A percentile compares a stretch with the other conserved stretches of the same genome.
These are phyloP conservation scores for Aurelia coerulea DNA, from an alignment of 30 jellyfish, hydroid and myxozoan genomes.

Conservation along the genomic window DNA sequence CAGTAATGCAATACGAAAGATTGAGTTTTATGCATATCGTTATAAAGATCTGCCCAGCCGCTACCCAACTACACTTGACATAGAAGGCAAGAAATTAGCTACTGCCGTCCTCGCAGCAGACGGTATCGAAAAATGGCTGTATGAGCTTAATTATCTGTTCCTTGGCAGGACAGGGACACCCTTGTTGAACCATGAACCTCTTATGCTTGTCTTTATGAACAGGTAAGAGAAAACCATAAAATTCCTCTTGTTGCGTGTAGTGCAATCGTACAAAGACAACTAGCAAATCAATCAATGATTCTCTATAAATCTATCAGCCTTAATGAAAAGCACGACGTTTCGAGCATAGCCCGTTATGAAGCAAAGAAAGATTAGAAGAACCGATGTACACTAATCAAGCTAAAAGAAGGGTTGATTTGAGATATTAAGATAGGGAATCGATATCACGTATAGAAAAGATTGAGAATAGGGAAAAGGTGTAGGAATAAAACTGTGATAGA, in stretches of 20 bases:
- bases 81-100: constrained; percentile 39
- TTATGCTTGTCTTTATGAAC: constrained; percentile 31
- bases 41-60: constrained; percentile 14
- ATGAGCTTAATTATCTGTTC: constrained; percentile 33
- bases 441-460: too few relatives aligned
- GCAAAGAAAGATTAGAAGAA: background rate
- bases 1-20: constrained; percentile 18
- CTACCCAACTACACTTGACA: background rate
- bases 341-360: too few relatives aligned
- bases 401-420: too few relatives aligned
- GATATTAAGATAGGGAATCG: too few relatives aligned
- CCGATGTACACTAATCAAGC: too few relatives aligned
- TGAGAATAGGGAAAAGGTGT: too few relatives aligned
- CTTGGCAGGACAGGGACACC: constrained; percentile 32
- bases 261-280: too few relatives aligned
- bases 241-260: too few relatives aligned
- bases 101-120: constrained; percentile 21
- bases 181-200: constrained; percentile 33
- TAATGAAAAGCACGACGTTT: background rate
- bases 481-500: too few relatives aligned
- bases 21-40: constrained; percentile 30
- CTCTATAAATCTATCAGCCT: too few relatives aligned
- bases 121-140: constrained; percentile 52
- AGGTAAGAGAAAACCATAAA: background rate
- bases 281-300: too few relatives aligned